A percentile compares a stretch with the other conserved stretches of the same genome.
Conservation (phyloP, 2,113 vertebrate genomes). For the Malurus melanocephalus region DNA sequence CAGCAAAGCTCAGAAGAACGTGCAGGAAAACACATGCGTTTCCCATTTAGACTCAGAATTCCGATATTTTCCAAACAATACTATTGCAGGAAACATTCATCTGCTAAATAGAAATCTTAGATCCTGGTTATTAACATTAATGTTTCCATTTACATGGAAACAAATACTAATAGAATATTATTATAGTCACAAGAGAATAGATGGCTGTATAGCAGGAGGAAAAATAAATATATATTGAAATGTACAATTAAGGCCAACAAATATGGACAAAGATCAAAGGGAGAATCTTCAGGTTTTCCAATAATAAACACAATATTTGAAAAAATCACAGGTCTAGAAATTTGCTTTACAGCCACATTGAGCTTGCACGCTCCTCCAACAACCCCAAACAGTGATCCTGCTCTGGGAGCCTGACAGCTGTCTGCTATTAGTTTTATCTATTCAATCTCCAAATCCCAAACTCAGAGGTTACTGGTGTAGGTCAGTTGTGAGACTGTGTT, state of each 20-base stretch:
- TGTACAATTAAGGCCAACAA: neutral
- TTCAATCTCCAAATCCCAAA: conserved; percentile 55
- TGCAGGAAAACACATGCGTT: rapidly evolving
- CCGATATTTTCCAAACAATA: neutral
- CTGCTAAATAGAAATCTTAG: neutral
- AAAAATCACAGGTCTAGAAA: neutral
- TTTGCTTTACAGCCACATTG: neutral
- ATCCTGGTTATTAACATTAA: neutral
- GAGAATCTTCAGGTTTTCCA: neutral
- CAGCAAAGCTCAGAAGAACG: neutral
- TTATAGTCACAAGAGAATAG: neutral
- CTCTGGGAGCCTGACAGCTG: neutral
- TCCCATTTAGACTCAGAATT: neutral
- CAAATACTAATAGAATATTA: neutral
- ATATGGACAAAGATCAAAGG: neutral
- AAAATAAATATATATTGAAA: neutral
- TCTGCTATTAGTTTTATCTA: conserved; percentile 49
- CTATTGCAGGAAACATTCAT: neutral
- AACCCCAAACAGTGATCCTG: neutral
- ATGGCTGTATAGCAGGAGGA: neutral
- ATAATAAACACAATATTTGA: neutral
- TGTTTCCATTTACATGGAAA: neutral
- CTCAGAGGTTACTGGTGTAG: conserved; percentile 39
- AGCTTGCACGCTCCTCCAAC: neutral
- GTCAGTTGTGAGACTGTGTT: conserved; percentile 42